Base-by-base conservation (phyloP, 2,888 invertebrate genomes). In the Lacanobia oleracea region DNA sequence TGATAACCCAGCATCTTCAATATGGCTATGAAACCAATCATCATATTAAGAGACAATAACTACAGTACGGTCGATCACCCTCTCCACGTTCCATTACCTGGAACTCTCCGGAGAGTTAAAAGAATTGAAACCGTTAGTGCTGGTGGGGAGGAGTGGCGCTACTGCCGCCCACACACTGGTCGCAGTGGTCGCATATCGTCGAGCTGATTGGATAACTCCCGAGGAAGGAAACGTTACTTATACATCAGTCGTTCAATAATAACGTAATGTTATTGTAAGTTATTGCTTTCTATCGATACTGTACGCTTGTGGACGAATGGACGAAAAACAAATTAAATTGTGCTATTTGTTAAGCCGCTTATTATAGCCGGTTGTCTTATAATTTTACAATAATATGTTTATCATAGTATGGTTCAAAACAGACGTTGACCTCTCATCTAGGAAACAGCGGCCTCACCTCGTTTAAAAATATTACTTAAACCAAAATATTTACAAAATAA, bases 51-150 rank as follows among this genome's bases (percentile, higher is more conserved):
- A 18, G 33, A 64, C 5, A 56, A 60, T 63, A 53, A 33, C 43
- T 56, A 50, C 5, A 7, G n/a, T 2, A 23, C 9, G 14, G 14
- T 33, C 23, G 14, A 27, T 14, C 7, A 5, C 18, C 40, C 12
- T 33, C 53, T 37, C n/a, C 10, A 27, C 63, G 37, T n/a, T 50
- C 60, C 40, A 67, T 69, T 40, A 50, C 54, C 33, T 67, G 27
- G 2, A 51, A 64, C 18, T 37, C 51, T 53, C 33, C 12, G 16
- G 71, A 51, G 57, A 53, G 67, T 72, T 71, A 65, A 72, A 77
- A 74, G 56, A 67, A 84, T 75, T 62, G 78, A 61, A 77, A 81
- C 40, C 65, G 66, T 70, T 71, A n/a, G 70, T 72, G 69, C 57
- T 63, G 68, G 33, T n/a, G 1, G 10, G n/a, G 57, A 62, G 68